Conservation (phyloP, 2,888 invertebrate genomes). For the Shargacucullia verbasci region DNA sequence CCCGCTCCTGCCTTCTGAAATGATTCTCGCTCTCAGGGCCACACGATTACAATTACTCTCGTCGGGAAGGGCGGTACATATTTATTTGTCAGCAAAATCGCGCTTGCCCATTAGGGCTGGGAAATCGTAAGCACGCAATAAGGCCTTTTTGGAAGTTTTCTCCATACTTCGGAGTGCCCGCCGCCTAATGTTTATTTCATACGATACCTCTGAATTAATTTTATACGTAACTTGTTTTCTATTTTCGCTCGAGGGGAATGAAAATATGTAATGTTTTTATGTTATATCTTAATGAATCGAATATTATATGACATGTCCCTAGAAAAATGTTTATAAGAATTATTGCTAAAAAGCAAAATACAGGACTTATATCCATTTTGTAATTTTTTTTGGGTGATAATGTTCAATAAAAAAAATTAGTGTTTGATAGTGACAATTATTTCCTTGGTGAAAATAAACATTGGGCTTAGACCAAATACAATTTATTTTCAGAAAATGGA, state of each 20-base stretch:
- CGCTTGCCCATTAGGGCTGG: conserved; percentile 78
- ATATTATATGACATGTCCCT: too few species aligned
- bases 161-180: conserved; percentile 62
- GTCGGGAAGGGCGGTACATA: conserved; percentile 76
- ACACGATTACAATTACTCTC: conserved; percentile 74
- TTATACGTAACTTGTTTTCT: conserved; percentile 22
- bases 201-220: conserved; percentile 56
- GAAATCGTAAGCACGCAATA: conserved; percentile 82
- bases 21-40: conserved; percentile 58
- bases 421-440: too few species aligned
- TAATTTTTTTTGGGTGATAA: too few species aligned
- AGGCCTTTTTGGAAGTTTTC: conserved; percentile 75
- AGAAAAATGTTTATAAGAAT: too few species aligned
- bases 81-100: conserved; percentile 87
- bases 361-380: too few species aligned
- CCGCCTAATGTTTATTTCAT: conserved; percentile 71
- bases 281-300: too few species aligned
- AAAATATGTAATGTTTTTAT: not conserved
- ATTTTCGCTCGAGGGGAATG: not conserved
- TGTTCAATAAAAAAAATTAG: too few species aligned
- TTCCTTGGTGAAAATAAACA: too few species aligned
- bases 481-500: too few species aligned
- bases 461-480: too few species aligned
- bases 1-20: not conserved
- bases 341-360: too few species aligned